A percentile compares a stretch with the other conserved stretches of the same genome.
Evolutionary conservation across 30 jellyfish, hydroid and myxozoan species (phyloP).

Genomic region (Phacellophora camtschatica): DNA sequence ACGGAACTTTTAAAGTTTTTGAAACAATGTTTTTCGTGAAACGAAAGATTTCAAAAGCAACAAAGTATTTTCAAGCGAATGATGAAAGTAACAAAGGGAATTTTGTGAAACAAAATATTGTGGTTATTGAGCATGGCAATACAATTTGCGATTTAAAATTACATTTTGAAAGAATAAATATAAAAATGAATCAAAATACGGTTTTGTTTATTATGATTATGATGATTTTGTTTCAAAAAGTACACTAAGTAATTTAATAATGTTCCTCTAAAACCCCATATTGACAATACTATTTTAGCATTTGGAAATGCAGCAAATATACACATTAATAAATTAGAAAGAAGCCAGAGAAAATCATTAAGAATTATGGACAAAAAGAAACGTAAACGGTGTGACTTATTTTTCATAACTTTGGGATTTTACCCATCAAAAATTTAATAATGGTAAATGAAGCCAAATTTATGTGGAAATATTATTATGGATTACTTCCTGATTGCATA

Average conservation of each 20-base stretch:
- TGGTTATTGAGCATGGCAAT: no score
- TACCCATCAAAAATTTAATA: background rate
- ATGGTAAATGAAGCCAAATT: background rate
- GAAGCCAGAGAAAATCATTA: background rate
- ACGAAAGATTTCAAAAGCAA: no score
- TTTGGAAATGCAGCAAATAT: constrained; percentile 15
- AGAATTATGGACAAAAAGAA: background rate
- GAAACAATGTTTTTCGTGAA: no score
- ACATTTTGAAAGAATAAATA: no score
- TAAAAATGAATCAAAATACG: no score
- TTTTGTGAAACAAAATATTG: no score
- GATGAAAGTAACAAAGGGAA: no score
- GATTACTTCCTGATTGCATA: background rate
- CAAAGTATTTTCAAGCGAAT: no score
- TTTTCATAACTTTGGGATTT: background rate
- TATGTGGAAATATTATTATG: background rate
- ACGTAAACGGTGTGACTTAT: background rate
- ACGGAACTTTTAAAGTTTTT: no score
- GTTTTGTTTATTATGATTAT: no score
- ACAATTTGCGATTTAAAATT: no score
- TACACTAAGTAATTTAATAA: constrained; percentile 1
- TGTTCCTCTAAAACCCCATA: constrained; percentile 14
- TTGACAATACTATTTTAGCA: background rate
- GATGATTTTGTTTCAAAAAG: background rate
- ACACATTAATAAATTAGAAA: background rate